These are phyloP conservation scores for Callinectes sapidus DNA, from an alignment of 2,888 invertebrate genomes.

Conservation along the genomic window DNA sequence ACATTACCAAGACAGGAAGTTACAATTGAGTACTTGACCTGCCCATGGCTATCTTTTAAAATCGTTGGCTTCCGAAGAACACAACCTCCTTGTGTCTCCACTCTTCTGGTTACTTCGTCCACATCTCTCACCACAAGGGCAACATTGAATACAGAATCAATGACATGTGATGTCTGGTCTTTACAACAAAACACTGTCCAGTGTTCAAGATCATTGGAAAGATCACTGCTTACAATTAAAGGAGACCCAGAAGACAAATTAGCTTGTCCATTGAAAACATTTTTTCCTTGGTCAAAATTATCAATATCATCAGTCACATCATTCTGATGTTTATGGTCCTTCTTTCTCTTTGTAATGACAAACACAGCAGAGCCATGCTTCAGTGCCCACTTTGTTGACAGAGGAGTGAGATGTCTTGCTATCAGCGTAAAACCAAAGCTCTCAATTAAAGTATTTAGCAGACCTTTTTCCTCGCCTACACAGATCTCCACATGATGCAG, in stretches of 20 bases:
- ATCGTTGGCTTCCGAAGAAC: conserved; percentile 74
- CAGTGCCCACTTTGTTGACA: conserved; percentile 57
- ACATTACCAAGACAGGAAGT: conserved; percentile 77
- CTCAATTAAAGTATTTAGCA: conserved; percentile 48
- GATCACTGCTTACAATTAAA: not conserved
- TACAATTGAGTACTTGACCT: conserved; percentile 75
- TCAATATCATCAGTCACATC: not conserved
- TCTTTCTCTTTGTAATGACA: conserved; percentile 59
- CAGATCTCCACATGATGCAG: conserved; percentile 72
- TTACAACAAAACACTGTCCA: conserved; percentile 73
- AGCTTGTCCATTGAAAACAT: not conserved
- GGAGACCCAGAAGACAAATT: not conserved
- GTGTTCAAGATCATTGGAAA: conserved; percentile 57
- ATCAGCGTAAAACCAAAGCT: conserved; percentile 62
- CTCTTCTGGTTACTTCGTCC: conserved; percentile 73
- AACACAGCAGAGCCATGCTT: conserved; percentile 61
- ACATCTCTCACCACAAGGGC: conserved; percentile 76
- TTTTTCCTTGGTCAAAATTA: not conserved
- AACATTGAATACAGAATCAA: conserved; percentile 76
- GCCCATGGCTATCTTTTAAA: conserved; percentile 74
- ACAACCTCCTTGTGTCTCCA: conserved; percentile 74
- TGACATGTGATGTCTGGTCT: conserved; percentile 52
- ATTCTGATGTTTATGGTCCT: not conserved
- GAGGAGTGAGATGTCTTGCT: conserved; percentile 54
- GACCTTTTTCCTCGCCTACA: conserved; percentile 38